Conservation (phyloP, 2,113 vertebrate species). For the Conger conger region DNA sequence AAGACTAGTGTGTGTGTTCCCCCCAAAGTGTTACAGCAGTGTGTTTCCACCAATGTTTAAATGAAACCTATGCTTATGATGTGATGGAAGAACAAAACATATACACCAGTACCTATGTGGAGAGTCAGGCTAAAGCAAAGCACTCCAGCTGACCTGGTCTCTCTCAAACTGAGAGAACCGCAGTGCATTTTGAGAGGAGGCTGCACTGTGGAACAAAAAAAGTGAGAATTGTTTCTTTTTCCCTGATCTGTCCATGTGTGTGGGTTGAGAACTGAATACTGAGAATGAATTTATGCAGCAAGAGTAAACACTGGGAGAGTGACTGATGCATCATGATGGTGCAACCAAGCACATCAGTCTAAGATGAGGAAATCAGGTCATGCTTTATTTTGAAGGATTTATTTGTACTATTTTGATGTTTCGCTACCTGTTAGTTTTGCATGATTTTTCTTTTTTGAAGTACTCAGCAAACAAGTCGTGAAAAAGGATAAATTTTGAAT, state of each 20-base stretch:
- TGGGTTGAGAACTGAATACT: not conserved
- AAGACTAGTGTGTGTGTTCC: too few species aligned
- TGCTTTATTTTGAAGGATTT: not conserved
- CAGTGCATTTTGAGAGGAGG: not conserved
- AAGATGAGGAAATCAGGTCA: not conserved
- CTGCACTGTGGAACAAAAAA: not conserved
- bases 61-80: not conserved
- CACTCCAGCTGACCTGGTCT: too few species aligned
- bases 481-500: too few species aligned
- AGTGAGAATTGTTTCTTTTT: not conserved
- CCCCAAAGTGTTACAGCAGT: not conserved
- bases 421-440: not conserved
- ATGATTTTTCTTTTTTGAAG: not conserved
- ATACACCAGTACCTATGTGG: too few species aligned
- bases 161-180: too few species aligned
- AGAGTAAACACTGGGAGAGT: not conserved
- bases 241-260: not conserved
- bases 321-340: not conserved
- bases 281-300: not conserved
- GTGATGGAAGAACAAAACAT: not conserved
- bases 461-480: not conserved
- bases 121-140: too few species aligned
- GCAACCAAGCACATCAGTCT: not conserved
- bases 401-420: not conserved
- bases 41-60: not conserved